These are phyloP conservation scores for Gasteruption jaculator DNA, from an alignment of 2,888 invertebrate species.

Conservation along the genomic window DNA sequence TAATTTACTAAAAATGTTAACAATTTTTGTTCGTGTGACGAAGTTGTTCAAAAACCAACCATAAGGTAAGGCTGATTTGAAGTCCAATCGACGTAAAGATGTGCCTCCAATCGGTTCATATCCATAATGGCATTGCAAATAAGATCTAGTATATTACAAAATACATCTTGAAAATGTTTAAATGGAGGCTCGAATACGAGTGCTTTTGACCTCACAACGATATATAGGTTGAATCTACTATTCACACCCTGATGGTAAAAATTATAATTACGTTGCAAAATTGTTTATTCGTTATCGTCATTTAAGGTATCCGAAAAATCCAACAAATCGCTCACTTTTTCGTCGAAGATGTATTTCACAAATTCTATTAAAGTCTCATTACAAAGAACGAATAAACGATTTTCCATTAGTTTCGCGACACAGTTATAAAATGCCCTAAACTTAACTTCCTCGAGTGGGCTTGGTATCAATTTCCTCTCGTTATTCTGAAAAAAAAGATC, in stretches of 20 bases:
- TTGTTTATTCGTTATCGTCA: constrained; percentile 9
- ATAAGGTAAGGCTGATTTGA: too few species aligned
- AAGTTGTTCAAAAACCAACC: too few species aligned
- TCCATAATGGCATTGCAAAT: constrained; percentile 70
- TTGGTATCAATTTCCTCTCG: constrained; percentile 67
- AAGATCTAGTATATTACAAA: constrained; percentile 68
- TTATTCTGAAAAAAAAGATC: constrained; percentile 58
- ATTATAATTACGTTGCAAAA: constrained; percentile 57
- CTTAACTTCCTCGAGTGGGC: constrained; percentile 62
- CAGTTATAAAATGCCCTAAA: constrained; percentile 81
- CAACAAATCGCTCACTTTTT: constrained; percentile 56
- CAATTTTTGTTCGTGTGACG: too few species aligned
- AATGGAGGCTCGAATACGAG: constrained; percentile 72
- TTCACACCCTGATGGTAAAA: constrained; percentile 41
- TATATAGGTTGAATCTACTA: constrained; percentile 61
- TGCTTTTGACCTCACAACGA: constrained; percentile 60
- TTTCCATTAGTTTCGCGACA: constrained; percentile 82
- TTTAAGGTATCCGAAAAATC: constrained; percentile 4
- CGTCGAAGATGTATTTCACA: constrained; percentile 71
- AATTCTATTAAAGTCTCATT: constrained; percentile 76
- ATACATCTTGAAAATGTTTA: constrained; percentile 68
- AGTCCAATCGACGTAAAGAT: constrained; percentile 66
- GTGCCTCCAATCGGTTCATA: constrained; percentile 76
- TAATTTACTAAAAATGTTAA: constrained; percentile 6
- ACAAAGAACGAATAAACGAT: constrained; percentile 77